Conservation (phyloP, 2,888 invertebrate species). For the Therioaphis trifolii region DNA sequence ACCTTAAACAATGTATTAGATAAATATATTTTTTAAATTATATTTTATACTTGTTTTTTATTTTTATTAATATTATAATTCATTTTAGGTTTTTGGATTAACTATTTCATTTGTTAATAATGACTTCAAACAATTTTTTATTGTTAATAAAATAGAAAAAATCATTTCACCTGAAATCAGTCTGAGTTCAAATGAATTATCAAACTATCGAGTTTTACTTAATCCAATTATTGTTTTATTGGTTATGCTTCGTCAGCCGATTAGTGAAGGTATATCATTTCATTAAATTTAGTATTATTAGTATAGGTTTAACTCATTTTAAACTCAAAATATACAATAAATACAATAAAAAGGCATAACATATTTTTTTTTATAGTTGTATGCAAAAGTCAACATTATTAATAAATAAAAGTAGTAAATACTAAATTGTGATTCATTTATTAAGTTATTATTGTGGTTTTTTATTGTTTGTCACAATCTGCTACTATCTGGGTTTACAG, state of each 20-base stretch:
- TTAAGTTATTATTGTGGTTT: too few species aligned
- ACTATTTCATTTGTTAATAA: slow-evolving; percentile 16
- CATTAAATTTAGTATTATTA: background rate
- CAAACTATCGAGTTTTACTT: slow-evolving; percentile 37
- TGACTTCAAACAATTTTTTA: slow-evolving; percentile 40
- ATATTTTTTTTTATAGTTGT: too few species aligned
- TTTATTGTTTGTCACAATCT: too few species aligned
- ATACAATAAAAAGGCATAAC: too few species aligned
- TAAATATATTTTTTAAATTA: background rate
- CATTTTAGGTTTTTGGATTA: slow-evolving; percentile 49
- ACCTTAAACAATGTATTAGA: slow-evolving; percentile 27
- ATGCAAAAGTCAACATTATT: too few species aligned
- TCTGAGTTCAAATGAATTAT: background rate
- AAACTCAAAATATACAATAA: too few species aligned
- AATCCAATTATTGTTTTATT: slow-evolving; percentile 20
- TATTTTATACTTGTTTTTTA: background rate
- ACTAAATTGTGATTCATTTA: too few species aligned
- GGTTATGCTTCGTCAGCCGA: slow-evolving; percentile 35
- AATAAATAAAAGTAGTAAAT: too few species aligned
- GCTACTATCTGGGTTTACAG: too few species aligned
- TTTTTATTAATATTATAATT: background rate
- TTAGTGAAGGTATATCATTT: slow-evolving; percentile 47
- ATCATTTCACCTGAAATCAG: background rate
- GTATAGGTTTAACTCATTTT: background rate
- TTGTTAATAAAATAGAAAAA: slow-evolving; percentile 38